Evolutionary conservation across 1,140 invertebrate species (phyloP), one percentile per base, ranked within the genome.

Genomic region (Drosophila lini): DNA sequence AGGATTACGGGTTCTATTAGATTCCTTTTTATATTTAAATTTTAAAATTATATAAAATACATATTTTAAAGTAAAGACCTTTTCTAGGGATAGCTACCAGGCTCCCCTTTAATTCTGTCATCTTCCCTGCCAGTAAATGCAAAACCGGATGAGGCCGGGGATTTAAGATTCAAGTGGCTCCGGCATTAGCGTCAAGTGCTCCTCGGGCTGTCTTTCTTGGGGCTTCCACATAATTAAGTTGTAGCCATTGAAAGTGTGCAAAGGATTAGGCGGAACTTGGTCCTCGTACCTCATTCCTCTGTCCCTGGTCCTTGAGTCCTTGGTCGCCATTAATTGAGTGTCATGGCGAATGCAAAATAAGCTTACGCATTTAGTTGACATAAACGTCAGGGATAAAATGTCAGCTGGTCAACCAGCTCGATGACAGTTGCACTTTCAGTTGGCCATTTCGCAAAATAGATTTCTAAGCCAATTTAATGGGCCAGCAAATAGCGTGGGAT

Each of bases 321-420:
- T 32, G 36, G 32, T 31, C 53, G 52, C 42, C 78, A 65, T 67
- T 85, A 85, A 85, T 85, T 78, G 69, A 81, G 78, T 76, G 78
- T 78, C 78, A 81, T 78, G 65, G 65, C 70, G 74, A 79, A 73
- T 84, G 78, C 58, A 59, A 76, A 82, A 82, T 77, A 69, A 73
- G 77, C 67, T 80, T 80, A 82, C 78, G 75, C 75, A 52, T 77
- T 47, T 62, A 81, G 60, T 65, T 36, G 68, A 48, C 47, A 45
- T 52, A 69, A 64, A 63, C 74, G 70, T 57, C 44, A 48, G 64
- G 58, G 64, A 79, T 78, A 57, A 64, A 70, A 38, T 71, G 52
- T 38, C 68, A 71, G 34, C 65, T 67, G 65, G 65, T 44, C 65
- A 32, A 55, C 61, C 65, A 42, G 45, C 32, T 53, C 47, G 25